Conservation (phyloP, 2,888 invertebrate species). For the Dynastes hyllus region DNA sequence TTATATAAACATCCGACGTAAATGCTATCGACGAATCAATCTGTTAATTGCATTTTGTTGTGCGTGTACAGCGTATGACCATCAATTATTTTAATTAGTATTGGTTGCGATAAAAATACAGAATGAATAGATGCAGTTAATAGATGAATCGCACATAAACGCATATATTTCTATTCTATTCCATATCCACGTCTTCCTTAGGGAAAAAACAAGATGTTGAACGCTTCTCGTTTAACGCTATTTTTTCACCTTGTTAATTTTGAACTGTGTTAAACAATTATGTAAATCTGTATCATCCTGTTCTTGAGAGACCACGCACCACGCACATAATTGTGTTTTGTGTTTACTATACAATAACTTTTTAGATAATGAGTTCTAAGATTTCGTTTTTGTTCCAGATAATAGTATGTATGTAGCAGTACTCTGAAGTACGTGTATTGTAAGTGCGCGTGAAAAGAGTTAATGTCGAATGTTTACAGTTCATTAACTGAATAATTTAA, state of each 20-base stretch:
- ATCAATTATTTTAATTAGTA: conserved; percentile 37
- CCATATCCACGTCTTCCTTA: neutral
- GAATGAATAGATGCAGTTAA: neutral
- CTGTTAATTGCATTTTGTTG: neutral
- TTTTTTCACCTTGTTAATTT: conserved; percentile 21
- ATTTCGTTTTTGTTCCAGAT: neutral
- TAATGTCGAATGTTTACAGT: conserved; percentile 1
- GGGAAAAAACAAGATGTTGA: conserved; percentile 3
- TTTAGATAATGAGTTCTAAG: conserved; percentile 2
- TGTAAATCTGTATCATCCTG: conserved; percentile 45
- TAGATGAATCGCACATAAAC: neutral
- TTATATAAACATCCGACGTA: conserved; percentile 12
- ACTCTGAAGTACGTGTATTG: neutral
- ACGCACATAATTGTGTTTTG: conserved; percentile 13
- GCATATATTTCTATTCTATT: neutral
- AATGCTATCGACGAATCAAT: conserved; percentile 7
- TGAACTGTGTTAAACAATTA: no score
- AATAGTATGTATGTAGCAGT: neutral
- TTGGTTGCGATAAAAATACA: conserved; percentile 29
- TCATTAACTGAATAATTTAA: neutral
- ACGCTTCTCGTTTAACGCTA: no score
- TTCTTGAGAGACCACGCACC: conserved; percentile 9
- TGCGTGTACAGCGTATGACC: neutral
- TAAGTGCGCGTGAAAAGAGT: neutral
- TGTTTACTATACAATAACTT: conserved; percentile 11